Conservation (phyloP, 2,888 invertebrate species). For the Drosophila setosimentum region DNA sequence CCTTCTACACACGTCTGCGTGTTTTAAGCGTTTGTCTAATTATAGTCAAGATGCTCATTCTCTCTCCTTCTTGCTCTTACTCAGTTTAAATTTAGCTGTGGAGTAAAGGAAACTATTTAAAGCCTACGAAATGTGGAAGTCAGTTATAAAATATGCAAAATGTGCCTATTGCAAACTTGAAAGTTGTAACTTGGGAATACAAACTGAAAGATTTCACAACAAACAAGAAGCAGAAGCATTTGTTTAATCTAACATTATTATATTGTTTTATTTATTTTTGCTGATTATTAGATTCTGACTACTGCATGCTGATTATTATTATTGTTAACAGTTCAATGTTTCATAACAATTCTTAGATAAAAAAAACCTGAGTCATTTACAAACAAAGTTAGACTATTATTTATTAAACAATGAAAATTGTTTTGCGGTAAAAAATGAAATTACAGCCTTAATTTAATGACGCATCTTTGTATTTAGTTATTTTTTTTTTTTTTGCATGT, state of each 20-base stretch:
- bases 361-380: constrained; percentile 33
- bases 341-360: constrained; percentile 27
- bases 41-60: constrained; percentile 40
- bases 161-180: constrained; percentile 61
- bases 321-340: constrained; percentile 17
- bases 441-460: constrained; percentile 14
- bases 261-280: constrained; percentile 10
- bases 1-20: constrained; percentile 16
- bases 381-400: neutral
- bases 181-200: constrained; percentile 59
- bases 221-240: constrained; percentile 2
- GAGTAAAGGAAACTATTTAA: constrained; percentile 72
- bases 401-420: constrained; percentile 25
- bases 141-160: constrained; percentile 72
- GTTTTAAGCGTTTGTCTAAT: constrained; percentile 56
- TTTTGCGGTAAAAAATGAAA: constrained; percentile 11
- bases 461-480: constrained; percentile 5
- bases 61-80: constrained; percentile 5
- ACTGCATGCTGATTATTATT: constrained; percentile 21
- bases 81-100: constrained; percentile 60
- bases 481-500: neutral
- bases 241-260: constrained; percentile 11
- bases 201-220: constrained; percentile 26
- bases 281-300: constrained; percentile 10
- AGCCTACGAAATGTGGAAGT: constrained; percentile 54